Evolutionary conservation across 2,797 vertebrate genomes (phyloP), one percentile per base, ranked within the genome.

Genomic region (Hemibagrus guttatus): DNA sequence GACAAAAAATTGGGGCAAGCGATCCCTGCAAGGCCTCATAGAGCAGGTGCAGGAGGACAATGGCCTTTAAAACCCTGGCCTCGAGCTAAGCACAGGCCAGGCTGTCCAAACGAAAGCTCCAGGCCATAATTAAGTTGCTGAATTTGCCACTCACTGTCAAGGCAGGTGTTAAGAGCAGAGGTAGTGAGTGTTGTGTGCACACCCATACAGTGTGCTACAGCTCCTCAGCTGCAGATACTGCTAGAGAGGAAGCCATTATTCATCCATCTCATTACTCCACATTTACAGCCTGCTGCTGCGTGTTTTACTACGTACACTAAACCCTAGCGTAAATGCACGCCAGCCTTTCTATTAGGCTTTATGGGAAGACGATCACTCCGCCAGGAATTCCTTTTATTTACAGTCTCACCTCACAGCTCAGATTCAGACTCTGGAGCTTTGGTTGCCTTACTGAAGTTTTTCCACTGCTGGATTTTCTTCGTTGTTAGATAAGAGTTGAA

Each of bases 291-390:
- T 84, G 64, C 84, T 66, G 81, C 88, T 88, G 71, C 6, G 56
- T 88, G 86, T 79, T 89, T 89, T 89, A 90, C n/a, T 63, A 84
- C 31, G 11, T 87, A 89, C 80, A 75, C 88, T 89, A 89, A 87
- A 86, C 86, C 89, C 64, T n/a, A 49, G 84, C 83, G 56, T 85
- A 89, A 89, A 88, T 78, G 69, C 85, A 84, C 13, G 86, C 80
- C 81, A 90, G 89, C 69, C 61, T 89, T 91, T 90, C 87, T 84
- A 87, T 90, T 89, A 88, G 83, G 64, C 88, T 85, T 89, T 86
- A 89, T 89, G 78, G 82, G 81, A 66, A 81, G 69, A 86, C 83
- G 66, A 91, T 91, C 84, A 82, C 86, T 85, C 76, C n/a, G 7
- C 54, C 74, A 90, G 84, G 81, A 86, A 52, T 78, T 64, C n/a